Evolutionary conservation across 1,140 invertebrate species (phyloP), one percentile per base, ranked within the genome.

Genomic region (Penaeus japonicus): DNA sequence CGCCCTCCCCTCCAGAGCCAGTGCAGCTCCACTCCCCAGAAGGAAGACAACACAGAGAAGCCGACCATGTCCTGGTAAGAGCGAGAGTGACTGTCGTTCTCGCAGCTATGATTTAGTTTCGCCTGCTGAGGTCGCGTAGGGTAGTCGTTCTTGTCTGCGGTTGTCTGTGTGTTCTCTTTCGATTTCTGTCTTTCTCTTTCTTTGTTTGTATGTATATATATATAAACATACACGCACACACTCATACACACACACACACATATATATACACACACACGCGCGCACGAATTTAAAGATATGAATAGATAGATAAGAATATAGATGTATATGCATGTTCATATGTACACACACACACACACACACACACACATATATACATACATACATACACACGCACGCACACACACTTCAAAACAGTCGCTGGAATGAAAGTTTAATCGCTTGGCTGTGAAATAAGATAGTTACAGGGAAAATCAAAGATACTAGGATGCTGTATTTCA

Each of bases 131-230:
- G 95, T 97, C 86, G 92, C 96, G 10, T 93, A 94, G 70, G 95
- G 95, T 89, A 93, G 97, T 88, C 94, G 94, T 97, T n/a, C 94
- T 95, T 86, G 97, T 92, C 92, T 95, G 55, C 97, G 97, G 62
- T 94, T 97, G 82, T 97, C 97, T 92, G 96, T 98, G 93, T 55
- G 35, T 17, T 77, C 20, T 47, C 12, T 80, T 47, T 53, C 18
- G 15, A 0, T 47, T 0, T 47, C 20, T 12, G 35, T 80, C 24
- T 39, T 20, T 80, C 35, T 47, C 0, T 18, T 22, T 65, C 22
- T 65, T 24, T 65, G 22, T 65, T 24, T 32, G 32, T 35, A 35
- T 77, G 32, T 77, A 77, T 77, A 35, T 77, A 77, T 77, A 0
- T 35, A 77, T 77, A 2, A 0, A 32, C 32, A 27, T 35, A 32